A percentile compares a stretch with the other conserved stretches of the same genome.
Evolutionary conservation across 2,888 invertebrate species (phyloP).

Genomic region (Fissipunctia ypsillon): DNA sequence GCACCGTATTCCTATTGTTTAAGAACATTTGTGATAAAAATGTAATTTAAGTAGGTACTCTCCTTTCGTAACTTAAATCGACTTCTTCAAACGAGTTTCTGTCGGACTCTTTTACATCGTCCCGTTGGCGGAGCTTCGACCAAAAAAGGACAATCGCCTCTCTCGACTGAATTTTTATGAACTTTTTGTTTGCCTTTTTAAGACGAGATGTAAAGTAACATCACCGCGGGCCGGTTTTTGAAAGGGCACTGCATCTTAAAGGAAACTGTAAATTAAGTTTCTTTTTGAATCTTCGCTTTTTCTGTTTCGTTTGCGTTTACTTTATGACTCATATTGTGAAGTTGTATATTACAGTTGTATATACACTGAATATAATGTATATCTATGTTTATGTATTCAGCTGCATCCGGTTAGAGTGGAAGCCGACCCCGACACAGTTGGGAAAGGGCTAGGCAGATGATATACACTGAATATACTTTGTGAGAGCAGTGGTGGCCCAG

Average conservation of each 20-base stretch:
- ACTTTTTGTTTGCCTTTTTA: slow-evolving; percentile 84
- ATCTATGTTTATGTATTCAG: no score
- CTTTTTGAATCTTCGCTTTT: slow-evolving; percentile 68
- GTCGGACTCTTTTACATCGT: slow-evolving; percentile 79
- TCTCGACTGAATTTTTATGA: slow-evolving; percentile 85
- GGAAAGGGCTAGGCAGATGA: no score
- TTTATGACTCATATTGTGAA: slow-evolving; percentile 47
- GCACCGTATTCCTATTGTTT: slow-evolving; percentile 56
- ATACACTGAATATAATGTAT: slow-evolving; percentile 1
- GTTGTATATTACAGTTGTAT: slow-evolving; percentile 25
- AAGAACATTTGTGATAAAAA: slow-evolving; percentile 65
- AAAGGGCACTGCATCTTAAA: slow-evolving; percentile 77
- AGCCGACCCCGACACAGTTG: no score
- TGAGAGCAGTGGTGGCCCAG: no score
- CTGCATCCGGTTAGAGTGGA: no score
- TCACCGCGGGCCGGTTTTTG: slow-evolving; percentile 75
- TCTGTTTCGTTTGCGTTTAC: slow-evolving; percentile 61
- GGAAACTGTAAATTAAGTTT: slow-evolving; percentile 77
- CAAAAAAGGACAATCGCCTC: slow-evolving; percentile 82
- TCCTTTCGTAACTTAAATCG: slow-evolving; percentile 86
- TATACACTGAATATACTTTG: no score
- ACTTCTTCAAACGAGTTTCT: slow-evolving; percentile 85
- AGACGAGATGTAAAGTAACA: slow-evolving; percentile 80
- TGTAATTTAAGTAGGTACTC: slow-evolving; percentile 73
- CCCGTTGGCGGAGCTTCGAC: slow-evolving; percentile 74